phyloP scores from a whole-genome alignment of 2,113 vertebrate species.

The Tautogolabrus adspersus region DNA sequence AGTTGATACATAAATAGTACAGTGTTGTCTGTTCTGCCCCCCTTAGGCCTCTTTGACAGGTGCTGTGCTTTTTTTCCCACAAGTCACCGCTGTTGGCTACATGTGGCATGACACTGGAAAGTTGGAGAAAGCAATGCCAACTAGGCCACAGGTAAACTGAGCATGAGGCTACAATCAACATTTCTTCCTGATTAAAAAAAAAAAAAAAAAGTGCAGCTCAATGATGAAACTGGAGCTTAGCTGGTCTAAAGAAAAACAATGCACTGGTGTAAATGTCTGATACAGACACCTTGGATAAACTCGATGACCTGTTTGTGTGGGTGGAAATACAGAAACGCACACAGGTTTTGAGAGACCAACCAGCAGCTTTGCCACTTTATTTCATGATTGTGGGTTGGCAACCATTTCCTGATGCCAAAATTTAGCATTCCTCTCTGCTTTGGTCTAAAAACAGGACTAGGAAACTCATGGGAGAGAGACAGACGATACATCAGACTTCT shows the following conservation, averaged over 20 bases:
- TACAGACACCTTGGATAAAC: slow-evolving; percentile 51
- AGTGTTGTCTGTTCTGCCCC: slow-evolving; percentile 19
- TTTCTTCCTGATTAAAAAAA: slow-evolving; percentile 31
- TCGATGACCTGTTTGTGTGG: slow-evolving; percentile 31
- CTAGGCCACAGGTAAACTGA: slow-evolving; percentile 67
- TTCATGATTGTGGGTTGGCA: slow-evolving; percentile 20
- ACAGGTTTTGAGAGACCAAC: not conserved
- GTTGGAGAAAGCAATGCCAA: slow-evolving; percentile 56
- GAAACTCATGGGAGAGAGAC: not conserved
- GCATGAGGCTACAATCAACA: slow-evolving; percentile 48
- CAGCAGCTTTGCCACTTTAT: slow-evolving; percentile 10
- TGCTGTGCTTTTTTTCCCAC: slow-evolving; percentile 42
- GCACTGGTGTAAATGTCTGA: slow-evolving; percentile 39
- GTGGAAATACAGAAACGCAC: not conserved
- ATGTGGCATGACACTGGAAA: slow-evolving; percentile 47
- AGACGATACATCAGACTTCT: not conserved
- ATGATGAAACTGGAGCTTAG: slow-evolving; percentile 50
- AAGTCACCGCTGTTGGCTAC: slow-evolving; percentile 38
- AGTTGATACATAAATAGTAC: slow-evolving; percentile 13
- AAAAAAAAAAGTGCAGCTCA: slow-evolving; percentile 23
- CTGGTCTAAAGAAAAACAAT: slow-evolving; percentile 44
- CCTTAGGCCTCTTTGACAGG: slow-evolving; percentile 51
- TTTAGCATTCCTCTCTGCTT: slow-evolving; percentile 13
- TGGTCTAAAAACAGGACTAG: slow-evolving; percentile 1
- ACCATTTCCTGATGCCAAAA: slow-evolving; percentile 21